Evolutionary conservation across 2,113 vertebrate genomes (phyloP).

Genomic region (Perccottus glenii): DNA sequence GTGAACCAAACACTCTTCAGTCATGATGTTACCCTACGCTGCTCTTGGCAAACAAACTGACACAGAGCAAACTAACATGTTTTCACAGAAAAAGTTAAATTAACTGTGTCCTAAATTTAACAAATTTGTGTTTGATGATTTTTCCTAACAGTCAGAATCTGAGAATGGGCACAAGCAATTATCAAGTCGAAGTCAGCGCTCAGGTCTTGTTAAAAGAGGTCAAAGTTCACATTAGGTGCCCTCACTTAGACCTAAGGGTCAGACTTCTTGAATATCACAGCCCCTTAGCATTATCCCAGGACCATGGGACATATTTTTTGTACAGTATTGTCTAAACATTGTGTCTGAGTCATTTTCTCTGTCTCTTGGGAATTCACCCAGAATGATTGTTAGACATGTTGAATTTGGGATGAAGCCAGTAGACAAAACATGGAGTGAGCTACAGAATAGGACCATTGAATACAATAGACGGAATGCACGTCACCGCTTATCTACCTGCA

Average conservation of each 20-base stretch:
- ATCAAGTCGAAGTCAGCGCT: background rate
- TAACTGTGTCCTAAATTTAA: background rate
- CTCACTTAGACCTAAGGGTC: slow-evolving; percentile 35
- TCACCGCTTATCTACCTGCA: slow-evolving; percentile 4
- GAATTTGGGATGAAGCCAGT: slow-evolving; percentile 56
- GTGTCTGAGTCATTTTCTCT: slow-evolving; percentile 3
- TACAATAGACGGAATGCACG: slow-evolving; percentile 37
- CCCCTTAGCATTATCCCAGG: slow-evolving; percentile 48
- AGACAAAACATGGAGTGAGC: slow-evolving; percentile 32
- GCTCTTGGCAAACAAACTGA: background rate
- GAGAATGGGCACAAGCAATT: background rate
- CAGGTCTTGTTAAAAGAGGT: slow-evolving; percentile 11
- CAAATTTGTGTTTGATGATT: background rate
- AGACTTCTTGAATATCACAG: slow-evolving; percentile 52
- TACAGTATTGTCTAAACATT: slow-evolving; percentile 12
- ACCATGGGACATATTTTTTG: slow-evolving; percentile 45
- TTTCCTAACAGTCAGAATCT: background rate
- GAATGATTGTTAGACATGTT: slow-evolving; percentile 45
- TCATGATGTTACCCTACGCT: background rate
- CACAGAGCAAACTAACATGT: background rate
- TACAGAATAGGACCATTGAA: background rate
- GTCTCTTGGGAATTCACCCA: slow-evolving; percentile 17
- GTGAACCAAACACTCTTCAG: background rate
- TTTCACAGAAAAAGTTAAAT: background rate
- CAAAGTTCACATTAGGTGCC: slow-evolving; percentile 40